Conservation (phyloP, 2,113 vertebrate species). For the Amazona guildingii region DNA sequence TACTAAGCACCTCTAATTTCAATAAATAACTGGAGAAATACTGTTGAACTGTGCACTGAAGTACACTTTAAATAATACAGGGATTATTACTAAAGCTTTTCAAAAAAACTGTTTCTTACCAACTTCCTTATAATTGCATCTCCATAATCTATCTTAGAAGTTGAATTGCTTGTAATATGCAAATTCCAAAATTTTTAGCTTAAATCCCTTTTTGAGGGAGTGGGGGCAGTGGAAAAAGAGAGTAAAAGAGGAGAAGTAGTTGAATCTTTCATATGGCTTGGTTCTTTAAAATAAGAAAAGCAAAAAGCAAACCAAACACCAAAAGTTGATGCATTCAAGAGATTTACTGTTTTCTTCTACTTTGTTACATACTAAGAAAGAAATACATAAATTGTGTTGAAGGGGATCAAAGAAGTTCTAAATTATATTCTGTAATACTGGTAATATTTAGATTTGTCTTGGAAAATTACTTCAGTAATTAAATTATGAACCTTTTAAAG, state of each 20-base stretch:
- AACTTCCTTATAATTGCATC: not conserved
- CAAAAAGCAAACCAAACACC: not conserved
- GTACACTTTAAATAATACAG: not conserved
- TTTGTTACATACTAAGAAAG: not conserved
- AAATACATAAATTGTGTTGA: not conserved
- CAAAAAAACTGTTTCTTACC: not conserved
- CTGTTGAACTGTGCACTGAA: conserved; percentile 4
- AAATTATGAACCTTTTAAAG: not conserved
- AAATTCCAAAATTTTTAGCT: not conserved
- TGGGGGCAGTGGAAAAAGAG: not conserved
- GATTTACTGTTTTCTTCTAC: not conserved
- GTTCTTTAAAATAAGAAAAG: not conserved
- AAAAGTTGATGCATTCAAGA: not conserved
- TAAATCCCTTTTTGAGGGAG: not conserved
- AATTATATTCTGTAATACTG: not conserved
- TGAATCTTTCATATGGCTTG: not conserved
- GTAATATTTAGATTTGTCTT: not conserved
- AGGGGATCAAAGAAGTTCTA: not conserved
- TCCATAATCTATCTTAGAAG: not conserved
- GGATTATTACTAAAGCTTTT: not conserved
- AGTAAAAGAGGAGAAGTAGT: not conserved
- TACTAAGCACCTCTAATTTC: conserved; percentile 9
- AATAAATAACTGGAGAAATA: conserved; percentile 39
- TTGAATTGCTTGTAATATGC: not conserved
- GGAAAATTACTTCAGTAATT: not conserved